phyloP scores from a whole-genome alignment of 1,140 invertebrate species.

The Drosophila sucinea region DNA sequence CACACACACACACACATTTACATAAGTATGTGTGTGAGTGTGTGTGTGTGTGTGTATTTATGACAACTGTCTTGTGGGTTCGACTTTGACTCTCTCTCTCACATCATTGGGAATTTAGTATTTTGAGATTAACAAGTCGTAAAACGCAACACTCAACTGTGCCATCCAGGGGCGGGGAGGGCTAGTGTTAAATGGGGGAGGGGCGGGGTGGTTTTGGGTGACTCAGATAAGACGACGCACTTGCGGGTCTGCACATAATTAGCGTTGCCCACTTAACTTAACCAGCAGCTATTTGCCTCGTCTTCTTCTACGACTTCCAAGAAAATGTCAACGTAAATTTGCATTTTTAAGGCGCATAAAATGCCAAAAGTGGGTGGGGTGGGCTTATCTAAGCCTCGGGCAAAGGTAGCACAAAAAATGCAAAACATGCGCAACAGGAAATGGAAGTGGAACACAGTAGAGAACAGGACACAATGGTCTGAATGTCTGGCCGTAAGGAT shows the following conservation, averaged over 20 bases:
- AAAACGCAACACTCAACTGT: conserved; percentile 55
- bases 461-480: neutral
- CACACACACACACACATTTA: conserved; percentile 27
- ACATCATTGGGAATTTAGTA: conserved; percentile 60
- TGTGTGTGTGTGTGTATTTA: conserved; percentile 52
- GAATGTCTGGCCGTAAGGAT: conserved; percentile 48
- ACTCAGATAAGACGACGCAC: conserved; percentile 54
- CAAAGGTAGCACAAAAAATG: conserved; percentile 42
- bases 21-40: conserved; percentile 22
- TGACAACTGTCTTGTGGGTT: conserved; percentile 48
- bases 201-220: neutral
- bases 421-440: conserved; percentile 66
- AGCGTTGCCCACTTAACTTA: conserved; percentile 65
- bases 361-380: conserved; percentile 1
- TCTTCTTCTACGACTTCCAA: neutral
- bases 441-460: conserved; percentile 27
- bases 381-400: conserved; percentile 23
- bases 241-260: conserved; percentile 73
- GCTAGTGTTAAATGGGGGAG: conserved; percentile 4
- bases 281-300: neutral
- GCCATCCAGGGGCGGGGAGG: neutral
- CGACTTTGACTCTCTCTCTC: conserved; percentile 28
- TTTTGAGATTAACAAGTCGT: conserved; percentile 64
- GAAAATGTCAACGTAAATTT: conserved; percentile 71
- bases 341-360: conserved; percentile 72